Evolutionary conservation across 2,797 vertebrate species (phyloP).

Genomic region (Sebastes kiyomatsui): DNA sequence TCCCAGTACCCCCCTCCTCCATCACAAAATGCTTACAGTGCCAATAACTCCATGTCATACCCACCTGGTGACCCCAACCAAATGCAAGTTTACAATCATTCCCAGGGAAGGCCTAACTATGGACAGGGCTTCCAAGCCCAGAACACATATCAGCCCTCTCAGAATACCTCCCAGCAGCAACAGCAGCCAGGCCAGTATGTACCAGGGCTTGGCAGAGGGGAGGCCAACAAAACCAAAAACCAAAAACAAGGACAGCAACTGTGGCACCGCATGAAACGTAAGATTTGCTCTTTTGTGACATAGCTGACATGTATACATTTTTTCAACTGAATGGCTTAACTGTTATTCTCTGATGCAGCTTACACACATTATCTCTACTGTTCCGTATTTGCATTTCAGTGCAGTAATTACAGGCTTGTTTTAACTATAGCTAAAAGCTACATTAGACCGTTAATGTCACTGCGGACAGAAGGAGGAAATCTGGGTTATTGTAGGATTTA

Average conservation of each 20-base stretch:
- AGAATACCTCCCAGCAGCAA: slow-evolving; percentile 72
- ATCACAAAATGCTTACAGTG: slow-evolving; percentile 75
- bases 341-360: not conserved
- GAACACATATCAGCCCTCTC: slow-evolving; percentile 72
- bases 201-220: slow-evolving; percentile 73
- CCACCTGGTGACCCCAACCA: slow-evolving; percentile 74
- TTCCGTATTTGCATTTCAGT: not conserved
- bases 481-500: not conserved
- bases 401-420: not conserved
- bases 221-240: slow-evolving; percentile 81
- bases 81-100: slow-evolving; percentile 78
- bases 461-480: not conserved
- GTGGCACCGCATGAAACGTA: slow-evolving; percentile 94
- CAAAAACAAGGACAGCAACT: slow-evolving; percentile 88
- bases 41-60: slow-evolving; percentile 77
- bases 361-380: no score
- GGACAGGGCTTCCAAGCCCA: slow-evolving; percentile 76
- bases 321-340: not conserved
- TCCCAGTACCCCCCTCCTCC: slow-evolving; percentile 76
- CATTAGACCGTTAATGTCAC: not conserved
- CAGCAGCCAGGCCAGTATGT: slow-evolving; percentile 70
- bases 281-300: not conserved
- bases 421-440: not conserved
- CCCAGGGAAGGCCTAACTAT: slow-evolving; percentile 76
- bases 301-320: not conserved